phyloP scores from a whole-genome alignment of 2,797 vertebrate species.

The Poecilia gillii region DNA sequence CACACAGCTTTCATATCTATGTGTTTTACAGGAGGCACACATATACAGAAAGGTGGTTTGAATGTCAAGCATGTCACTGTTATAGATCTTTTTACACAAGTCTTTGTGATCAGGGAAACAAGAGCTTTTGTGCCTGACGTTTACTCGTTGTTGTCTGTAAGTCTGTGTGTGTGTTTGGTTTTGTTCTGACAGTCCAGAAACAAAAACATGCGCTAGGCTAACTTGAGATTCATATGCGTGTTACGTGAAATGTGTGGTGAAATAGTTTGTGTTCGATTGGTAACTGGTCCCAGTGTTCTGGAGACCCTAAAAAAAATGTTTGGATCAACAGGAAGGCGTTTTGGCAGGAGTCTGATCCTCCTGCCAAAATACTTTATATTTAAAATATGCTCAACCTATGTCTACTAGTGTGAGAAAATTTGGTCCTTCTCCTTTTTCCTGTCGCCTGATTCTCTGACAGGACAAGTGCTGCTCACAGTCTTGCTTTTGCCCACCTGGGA shows the following conservation, averaged over 20 bases:
- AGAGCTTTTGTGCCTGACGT: background rate
- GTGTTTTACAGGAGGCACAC: conserved; percentile 36
- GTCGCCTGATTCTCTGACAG: conserved; percentile 66
- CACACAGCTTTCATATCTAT: conserved; percentile 24
- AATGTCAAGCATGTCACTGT: conserved; percentile 53
- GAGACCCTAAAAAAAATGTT: background rate
- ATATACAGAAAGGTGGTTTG: conserved; percentile 39
- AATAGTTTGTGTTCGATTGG: background rate
- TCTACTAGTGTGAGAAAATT: conserved; percentile 62
- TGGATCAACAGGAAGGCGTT: conserved; percentile 39
- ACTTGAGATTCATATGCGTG: background rate
- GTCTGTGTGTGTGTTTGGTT: background rate
- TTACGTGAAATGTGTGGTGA: background rate
- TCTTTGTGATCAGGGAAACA: conserved; percentile 38
- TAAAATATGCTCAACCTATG: conserved; percentile 54
- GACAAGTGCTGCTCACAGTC: conserved; percentile 57
- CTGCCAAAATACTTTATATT: conserved; percentile 57
- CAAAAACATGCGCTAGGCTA: background rate
- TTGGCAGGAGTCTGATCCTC: conserved; percentile 69
- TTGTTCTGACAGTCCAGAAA: background rate
- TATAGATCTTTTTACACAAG: conserved; percentile 65
- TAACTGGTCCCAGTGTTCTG: background rate
- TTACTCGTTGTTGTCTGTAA: background rate
- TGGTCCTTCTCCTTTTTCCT: conserved; percentile 63
- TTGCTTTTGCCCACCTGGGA: conserved; percentile 56